Evolutionary conservation across 2,113 vertebrate species (phyloP).

Genomic region (Ptilorrhoa leucosticta): DNA sequence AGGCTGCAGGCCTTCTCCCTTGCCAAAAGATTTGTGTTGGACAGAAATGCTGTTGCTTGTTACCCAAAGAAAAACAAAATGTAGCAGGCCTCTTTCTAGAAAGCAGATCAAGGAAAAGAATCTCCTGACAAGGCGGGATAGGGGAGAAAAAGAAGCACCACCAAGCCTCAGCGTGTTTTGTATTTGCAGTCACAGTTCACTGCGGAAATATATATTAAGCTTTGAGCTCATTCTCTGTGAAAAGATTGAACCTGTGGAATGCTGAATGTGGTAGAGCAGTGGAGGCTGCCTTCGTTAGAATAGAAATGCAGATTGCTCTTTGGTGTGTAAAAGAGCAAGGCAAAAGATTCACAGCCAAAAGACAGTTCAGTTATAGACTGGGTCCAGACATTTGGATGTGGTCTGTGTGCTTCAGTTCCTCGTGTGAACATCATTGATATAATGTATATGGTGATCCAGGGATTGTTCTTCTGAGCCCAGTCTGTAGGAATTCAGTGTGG

Average conservation of each 20-base stretch:
- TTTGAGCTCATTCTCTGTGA: neutral
- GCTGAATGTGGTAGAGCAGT: neutral
- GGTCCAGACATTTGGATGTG: neutral
- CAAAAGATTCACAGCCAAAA: neutral
- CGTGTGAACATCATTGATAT: neutral
- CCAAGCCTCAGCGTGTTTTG: neutral
- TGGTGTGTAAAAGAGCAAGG: neutral
- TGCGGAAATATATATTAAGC: neutral
- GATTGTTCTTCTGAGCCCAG: neutral
- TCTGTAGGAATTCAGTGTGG: neutral
- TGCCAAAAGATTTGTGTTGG: neutral
- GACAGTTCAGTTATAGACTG: neutral
- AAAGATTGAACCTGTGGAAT: slow-evolving; percentile 11
- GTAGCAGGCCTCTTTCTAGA: neutral
- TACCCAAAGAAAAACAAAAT: neutral
- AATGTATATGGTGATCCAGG: neutral
- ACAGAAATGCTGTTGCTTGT: neutral
- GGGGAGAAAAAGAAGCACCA: neutral
- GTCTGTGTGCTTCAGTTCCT: neutral
- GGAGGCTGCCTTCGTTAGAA: neutral
- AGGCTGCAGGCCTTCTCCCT: neutral
- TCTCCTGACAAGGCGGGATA: neutral
- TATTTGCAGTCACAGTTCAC: neutral
- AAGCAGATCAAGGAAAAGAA: neutral
- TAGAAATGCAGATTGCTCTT: neutral